Evolutionary conservation across 2,888 invertebrate species (phyloP), one percentile per base, ranked within the genome.

Genomic region (Melieria crassipennis): DNA sequence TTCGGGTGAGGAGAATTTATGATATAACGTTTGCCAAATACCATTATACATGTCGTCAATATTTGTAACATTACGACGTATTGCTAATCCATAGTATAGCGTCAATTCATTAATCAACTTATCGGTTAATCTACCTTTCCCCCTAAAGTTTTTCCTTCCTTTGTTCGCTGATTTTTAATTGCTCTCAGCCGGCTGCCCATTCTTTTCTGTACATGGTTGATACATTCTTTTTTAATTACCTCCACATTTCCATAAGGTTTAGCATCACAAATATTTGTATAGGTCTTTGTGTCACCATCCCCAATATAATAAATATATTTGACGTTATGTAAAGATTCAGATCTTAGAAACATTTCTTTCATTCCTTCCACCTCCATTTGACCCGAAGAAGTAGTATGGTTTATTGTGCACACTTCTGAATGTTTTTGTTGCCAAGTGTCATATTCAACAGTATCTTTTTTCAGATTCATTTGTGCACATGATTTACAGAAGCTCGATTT

Each of bases 301-400:
- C 63, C 68, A 30, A 69, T 58, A 10, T 72, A 72, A 42, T 72
- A 64, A 1, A 1, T 16, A 46, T 72, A 70, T 13, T 65, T 65
- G 4, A 58, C 65, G 3, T 50, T 58, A 42, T 58, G 65, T 30
- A 63, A 30, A 5, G 42, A 30, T 30, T 68, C 64, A 10, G 69
- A 69, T 10, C 58, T 45, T 11, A 2, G 4, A 48, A 72, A 69
- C 69, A 69, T 69, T 63, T 72, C 69, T 3, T 45, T 13, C 11
- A 72, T 50, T 4, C 10, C 57, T 10, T 56, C 68, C 2, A 69
- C 69, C 55, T 72, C 69, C 72, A 72, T 72, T 48, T 69, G 62
- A 5, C 72, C 72, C 3, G 72, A n/a, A 5, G 62, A 55, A 11
- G 62, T 68, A 13, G 46, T 30, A 62, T 71, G 71, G 55, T 71